phyloP scores from a whole-genome alignment of 2,888 invertebrate genomes.

The Thymelicus lineola region DNA sequence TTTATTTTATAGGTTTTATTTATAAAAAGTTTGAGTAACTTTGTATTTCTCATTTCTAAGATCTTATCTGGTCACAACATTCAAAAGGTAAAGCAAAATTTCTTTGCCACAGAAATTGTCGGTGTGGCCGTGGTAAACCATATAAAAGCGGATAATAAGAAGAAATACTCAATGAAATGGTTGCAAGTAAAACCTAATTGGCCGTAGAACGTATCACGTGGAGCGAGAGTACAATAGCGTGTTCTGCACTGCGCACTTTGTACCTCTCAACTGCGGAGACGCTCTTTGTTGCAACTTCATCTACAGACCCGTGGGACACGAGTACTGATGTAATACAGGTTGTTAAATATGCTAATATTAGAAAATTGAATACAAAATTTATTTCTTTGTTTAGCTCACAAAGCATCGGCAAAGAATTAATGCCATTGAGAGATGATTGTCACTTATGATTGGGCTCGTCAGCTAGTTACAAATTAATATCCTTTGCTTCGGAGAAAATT shows the following conservation, averaged over 20 bases:
- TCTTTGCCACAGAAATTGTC: neutral
- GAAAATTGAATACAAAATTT: slow-evolving; percentile 17
- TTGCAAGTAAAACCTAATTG: slow-evolving; percentile 29
- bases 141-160: slow-evolving; percentile 16
- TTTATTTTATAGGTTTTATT: too few species aligned
- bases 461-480: too few species aligned
- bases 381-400: too few species aligned
- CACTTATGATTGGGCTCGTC: too few species aligned
- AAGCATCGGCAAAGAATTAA: too few species aligned
- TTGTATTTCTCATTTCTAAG: too few species aligned
- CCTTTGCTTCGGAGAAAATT: too few species aligned
- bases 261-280: slow-evolving; percentile 52
- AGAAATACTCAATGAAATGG: slow-evolving; percentile 17
- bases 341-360: neutral
- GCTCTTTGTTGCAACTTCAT: slow-evolving; percentile 61
- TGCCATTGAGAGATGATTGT: too few species aligned
- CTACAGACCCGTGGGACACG: slow-evolving; percentile 48
- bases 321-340: slow-evolving; percentile 1
- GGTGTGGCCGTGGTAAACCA: neutral
- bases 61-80: neutral
- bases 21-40: too few species aligned
- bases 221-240: slow-evolving; percentile 57
- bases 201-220: slow-evolving; percentile 63
- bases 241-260: slow-evolving; percentile 46
- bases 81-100: neutral